Conservation (phyloP, 2,797 vertebrate genomes). For the Bradypus variegatus region DNA sequence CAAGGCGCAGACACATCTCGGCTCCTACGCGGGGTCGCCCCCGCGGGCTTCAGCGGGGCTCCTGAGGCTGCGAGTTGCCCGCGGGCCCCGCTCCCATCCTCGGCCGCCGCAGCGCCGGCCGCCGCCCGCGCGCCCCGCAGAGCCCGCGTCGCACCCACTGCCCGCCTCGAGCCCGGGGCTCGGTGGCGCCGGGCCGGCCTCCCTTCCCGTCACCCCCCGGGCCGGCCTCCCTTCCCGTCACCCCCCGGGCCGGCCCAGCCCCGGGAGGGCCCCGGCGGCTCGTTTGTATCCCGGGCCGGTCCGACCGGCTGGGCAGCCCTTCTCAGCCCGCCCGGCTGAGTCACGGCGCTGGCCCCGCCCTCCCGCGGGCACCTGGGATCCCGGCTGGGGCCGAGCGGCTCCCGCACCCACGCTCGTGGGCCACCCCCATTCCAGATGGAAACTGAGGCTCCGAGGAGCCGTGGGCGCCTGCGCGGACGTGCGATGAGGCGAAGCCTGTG, state of each 20-base stretch:
- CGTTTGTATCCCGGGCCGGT: conserved; percentile 54
- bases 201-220: conserved; percentile 46
- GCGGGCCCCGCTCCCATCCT: conserved; percentile 29
- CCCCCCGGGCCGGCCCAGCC: conserved; percentile 1
- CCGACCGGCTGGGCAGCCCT: conserved; percentile 66
- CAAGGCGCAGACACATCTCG: conserved; percentile 61
- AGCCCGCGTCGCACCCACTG: conserved; percentile 13
- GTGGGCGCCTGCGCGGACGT: no score
- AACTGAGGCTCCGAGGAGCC: neutral
- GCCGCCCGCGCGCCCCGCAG: neutral
- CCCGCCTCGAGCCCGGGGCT: neutral
- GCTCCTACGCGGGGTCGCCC: neutral
- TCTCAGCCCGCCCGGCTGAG: conserved; percentile 43
- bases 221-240: conserved; percentile 45
- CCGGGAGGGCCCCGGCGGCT: neutral
- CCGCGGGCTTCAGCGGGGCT: conserved; percentile 39
- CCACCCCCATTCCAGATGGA: neutral
- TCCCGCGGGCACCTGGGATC: neutral
- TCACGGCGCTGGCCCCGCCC: conserved; percentile 55
- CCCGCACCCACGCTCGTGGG: neutral
- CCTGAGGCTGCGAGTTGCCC: neutral
- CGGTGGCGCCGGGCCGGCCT: neutral
- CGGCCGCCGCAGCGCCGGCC: neutral
- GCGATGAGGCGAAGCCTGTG: neutral
- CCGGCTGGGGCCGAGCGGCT: neutral